Conservation (phyloP, 2,888 invertebrate genomes). For the Lapara coniferarum region DNA sequence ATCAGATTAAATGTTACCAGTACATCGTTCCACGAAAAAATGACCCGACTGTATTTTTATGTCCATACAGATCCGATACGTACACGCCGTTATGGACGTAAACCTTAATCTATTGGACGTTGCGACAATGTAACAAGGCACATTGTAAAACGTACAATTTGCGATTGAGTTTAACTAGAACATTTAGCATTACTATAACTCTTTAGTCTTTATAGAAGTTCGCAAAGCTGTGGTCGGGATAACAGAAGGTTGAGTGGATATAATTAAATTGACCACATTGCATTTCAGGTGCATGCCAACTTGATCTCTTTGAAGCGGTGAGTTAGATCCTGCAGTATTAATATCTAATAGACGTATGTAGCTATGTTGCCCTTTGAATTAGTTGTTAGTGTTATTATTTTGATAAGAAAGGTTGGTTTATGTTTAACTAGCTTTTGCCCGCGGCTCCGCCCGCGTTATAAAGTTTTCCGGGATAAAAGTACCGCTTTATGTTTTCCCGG, state of each 20-base stretch:
- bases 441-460: too few relatives aligned
- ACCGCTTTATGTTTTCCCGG: too few relatives aligned
- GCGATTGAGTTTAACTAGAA: background rate
- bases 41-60: too few relatives aligned
- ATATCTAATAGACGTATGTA: background rate
- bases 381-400: background rate
- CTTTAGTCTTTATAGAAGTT: background rate
- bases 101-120: too few relatives aligned
- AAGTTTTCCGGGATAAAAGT: too few relatives aligned
- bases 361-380: background rate
- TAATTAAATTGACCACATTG: constrained; percentile 38
- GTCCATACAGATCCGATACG: too few relatives aligned
- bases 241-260: background rate
- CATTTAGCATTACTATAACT: background rate
- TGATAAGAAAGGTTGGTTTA: background rate
- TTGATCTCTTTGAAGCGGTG: constrained; percentile 43
- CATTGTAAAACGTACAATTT: background rate
- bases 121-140: too few relatives aligned
- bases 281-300: constrained; percentile 44
- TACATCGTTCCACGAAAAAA: too few relatives aligned
- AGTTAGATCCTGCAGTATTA: constrained; percentile 31
- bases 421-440: too few relatives aligned
- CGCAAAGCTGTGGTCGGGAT: background rate
- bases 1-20: too few relatives aligned
- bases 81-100: too few relatives aligned